phyloP scores from a whole-genome alignment of 1,140 invertebrate species.

The Calephelis virginiensis region DNA sequence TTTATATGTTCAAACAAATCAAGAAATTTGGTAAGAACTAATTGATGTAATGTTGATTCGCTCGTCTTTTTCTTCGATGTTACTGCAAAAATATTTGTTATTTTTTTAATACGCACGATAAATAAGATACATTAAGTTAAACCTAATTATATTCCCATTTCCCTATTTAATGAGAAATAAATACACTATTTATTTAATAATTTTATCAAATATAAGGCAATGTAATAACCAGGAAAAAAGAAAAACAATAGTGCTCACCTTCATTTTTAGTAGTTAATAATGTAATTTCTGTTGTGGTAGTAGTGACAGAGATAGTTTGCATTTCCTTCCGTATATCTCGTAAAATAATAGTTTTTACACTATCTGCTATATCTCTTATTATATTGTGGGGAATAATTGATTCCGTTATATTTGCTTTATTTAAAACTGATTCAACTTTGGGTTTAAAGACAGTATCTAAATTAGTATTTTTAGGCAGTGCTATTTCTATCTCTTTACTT shows the following conservation, averaged over 20 bases:
- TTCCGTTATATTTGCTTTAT: slow-evolving; percentile 3
- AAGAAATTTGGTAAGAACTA: slow-evolving; percentile 41
- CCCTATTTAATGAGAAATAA: no score
- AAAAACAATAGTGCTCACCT: background rate
- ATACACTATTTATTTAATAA: no score
- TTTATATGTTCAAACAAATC: slow-evolving; percentile 56
- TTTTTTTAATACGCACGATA: no score
- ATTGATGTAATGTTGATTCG: slow-evolving; percentile 10
- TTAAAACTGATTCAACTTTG: background rate
- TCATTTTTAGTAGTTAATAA: background rate
- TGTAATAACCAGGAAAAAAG: no score
- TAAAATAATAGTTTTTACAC: slow-evolving; percentile 51
- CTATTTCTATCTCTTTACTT: background rate
- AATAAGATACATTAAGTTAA: no score
- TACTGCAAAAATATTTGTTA: no score
- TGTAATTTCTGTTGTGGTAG: slow-evolving; percentile 10
- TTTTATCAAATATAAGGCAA: no score
- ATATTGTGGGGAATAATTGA: slow-evolving; percentile 36
- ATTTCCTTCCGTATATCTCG: slow-evolving; percentile 48
- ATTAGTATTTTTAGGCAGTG: slow-evolving; percentile 2
- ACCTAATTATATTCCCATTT: no score
- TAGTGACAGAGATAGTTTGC: background rate
- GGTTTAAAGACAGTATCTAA: background rate
- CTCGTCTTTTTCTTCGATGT: background rate
- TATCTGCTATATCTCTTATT: slow-evolving; percentile 55